A percentile compares a stretch with the other conserved stretches of the same genome.
These are phyloP conservation scores for Metacarcinus magister DNA, from an alignment of 2,888 invertebrate genomes.

Conservation along the genomic window DNA sequence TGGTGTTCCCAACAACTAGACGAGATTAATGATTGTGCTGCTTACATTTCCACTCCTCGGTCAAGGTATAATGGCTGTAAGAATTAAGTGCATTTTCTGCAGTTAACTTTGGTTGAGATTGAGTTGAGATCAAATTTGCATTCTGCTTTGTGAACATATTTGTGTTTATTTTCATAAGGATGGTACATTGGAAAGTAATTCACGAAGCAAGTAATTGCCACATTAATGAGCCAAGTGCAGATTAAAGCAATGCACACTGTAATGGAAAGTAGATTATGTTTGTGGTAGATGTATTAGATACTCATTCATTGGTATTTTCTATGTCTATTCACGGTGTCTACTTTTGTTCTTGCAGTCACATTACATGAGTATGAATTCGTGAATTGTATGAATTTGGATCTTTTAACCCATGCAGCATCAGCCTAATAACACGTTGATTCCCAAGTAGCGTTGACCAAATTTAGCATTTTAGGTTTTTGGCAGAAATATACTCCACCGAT, in stretches of 20 bases:
- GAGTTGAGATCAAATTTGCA: slow-evolving; percentile 59
- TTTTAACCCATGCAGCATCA: slow-evolving; percentile 7
- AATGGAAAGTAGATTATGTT: neutral
- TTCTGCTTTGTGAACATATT: neutral
- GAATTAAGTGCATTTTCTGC: slow-evolving; percentile 46
- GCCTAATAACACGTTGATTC: neutral
- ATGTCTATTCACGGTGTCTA: neutral
- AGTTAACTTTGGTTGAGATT: slow-evolving; percentile 69
- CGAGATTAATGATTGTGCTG: slow-evolving; percentile 69
- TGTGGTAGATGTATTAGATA: neutral
- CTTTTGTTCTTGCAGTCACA: neutral
- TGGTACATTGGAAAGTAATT: neutral
- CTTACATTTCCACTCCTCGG: slow-evolving; percentile 61
- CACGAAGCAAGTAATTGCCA: neutral
- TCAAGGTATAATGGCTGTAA: slow-evolving; percentile 60
- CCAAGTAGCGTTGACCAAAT: neutral
- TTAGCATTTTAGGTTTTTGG: neutral
- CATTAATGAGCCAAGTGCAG: neutral
- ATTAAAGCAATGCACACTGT: neutral
- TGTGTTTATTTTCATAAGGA: neutral
- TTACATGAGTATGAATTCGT: neutral
- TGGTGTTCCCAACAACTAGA: slow-evolving; percentile 75
- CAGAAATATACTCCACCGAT: neutral
- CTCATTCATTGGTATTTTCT: neutral
- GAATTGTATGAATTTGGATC: neutral